Percentiles rank a stretch among this genome's conserved stretches.
These are phyloP conservation scores for Mellilla xanthometata DNA, from an alignment of 2,888 invertebrate species.

Conservation along the genomic window DNA sequence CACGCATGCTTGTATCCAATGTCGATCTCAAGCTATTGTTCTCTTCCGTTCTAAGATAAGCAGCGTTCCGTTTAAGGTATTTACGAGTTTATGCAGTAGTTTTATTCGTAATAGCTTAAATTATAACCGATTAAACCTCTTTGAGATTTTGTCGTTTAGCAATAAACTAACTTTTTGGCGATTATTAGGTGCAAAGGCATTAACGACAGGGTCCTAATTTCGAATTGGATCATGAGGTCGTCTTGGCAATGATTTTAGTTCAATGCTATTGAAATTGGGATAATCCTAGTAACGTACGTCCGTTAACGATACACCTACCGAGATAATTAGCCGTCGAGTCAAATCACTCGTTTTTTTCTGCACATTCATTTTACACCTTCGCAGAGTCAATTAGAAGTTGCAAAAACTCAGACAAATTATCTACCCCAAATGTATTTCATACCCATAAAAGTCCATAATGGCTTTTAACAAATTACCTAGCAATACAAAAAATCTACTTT, in stretches of 20 bases:
- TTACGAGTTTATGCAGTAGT: too few relatives aligned
- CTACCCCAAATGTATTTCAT: conserved; percentile 30
- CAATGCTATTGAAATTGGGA: conserved; percentile 5
- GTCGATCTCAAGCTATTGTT: conserved; percentile 12
- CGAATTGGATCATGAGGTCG: conserved; percentile 1
- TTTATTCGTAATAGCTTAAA: too few relatives aligned
- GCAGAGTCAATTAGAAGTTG: conserved; percentile 26
- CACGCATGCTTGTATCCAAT: conserved; percentile 11
- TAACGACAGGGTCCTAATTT: background rate
- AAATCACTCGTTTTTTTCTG: conserved; percentile 24
- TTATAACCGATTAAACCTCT: too few relatives aligned
- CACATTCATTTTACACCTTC: conserved; percentile 29
- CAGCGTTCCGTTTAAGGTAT: too few relatives aligned
- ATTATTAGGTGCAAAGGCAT: too few relatives aligned
- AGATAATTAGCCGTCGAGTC: conserved; percentile 26
- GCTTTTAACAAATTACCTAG: conserved; percentile 31
- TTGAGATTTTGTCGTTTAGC: too few relatives aligned
- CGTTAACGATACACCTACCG: conserved; percentile 21
- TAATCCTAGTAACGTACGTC: conserved; percentile 10
- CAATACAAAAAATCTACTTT: conserved; percentile 37
- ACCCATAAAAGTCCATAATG: conserved; percentile 31
- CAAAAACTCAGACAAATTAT: conserved; percentile 30
- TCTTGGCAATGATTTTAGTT: background rate
- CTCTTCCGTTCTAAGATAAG: background rate
- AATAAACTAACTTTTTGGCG: too few relatives aligned